Evolutionary conservation across 1,140 invertebrate species (phyloP), one percentile per base, ranked within the genome.

Genomic region (Drosophila quadrilineata): DNA sequence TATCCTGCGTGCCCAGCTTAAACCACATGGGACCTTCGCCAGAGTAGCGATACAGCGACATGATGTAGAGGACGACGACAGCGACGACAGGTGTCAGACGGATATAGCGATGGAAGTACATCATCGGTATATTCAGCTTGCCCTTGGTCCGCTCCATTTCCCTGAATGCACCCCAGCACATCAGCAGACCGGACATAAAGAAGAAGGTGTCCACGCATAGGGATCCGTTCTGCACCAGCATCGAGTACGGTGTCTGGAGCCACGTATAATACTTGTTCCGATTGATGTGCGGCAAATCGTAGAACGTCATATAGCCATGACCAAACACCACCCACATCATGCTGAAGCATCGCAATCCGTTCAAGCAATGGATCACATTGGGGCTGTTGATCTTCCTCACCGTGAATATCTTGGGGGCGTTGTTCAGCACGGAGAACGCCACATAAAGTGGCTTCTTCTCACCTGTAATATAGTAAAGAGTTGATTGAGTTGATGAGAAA

Each of bases 131-230:
- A 38, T 90, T 87, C 10, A 89, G 52, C 48, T 87, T 88, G 57
- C 88, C 88, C 66, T 92, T 92, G 68, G 92, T 91, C 72, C 94
- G 94, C 52, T 94, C 93, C 57, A 95, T 87, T 76, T 94, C 93
- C 4, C 92, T 90, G 29, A 95, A 90, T 2, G 94, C 86, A 9
- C 93, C 90, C 67, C 93, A 91, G 72, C 92, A 91, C 86, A 94
- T 92, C 29, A 94, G 90, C 73, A 95, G 93, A 2, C 93, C 93
- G 77, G 93, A 93, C 28, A 95, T 87, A 53, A 94, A 91, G 35
- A 95, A 90, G 88, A 94, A 95, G 3, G 93, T 94, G 71, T 95
- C 94, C 8, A 94, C 94, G 16, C 94, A 88, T 0, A 95, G 88
- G 1, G 93, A 91, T 0, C 92, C 92, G 70, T 91, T 92, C 22